Evolutionary conservation across 2,888 invertebrate genomes (phyloP), one percentile per base, ranked within the genome.

Genomic region (Morinoia aosen): DNA sequence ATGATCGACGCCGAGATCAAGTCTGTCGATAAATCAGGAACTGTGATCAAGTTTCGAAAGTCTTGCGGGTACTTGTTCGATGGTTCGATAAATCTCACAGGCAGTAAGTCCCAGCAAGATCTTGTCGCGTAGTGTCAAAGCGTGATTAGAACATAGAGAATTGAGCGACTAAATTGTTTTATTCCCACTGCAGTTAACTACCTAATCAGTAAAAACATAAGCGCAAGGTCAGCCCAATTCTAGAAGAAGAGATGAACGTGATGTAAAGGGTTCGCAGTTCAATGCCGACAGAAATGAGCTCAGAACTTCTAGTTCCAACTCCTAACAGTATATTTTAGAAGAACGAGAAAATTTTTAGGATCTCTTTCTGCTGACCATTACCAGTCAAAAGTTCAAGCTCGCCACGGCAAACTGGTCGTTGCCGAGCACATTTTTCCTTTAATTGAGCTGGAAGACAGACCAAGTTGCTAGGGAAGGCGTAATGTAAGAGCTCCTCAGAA

Each of bases 1-100:
- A 48, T 90, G 90, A 90, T 90, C 90, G 90, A 90, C 90, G 90
- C 90, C 40, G 40, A 90, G 90, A 90, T 40, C 90, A 90, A 90
- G 90, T 90, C 40, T 48, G 40, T 90, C 90, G 90, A 90, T 90
- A 90, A 90, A 90, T 90, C 90, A 90, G 39, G 90, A 90, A 90
- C 90, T 90, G 40, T 48, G 90, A 40, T 90, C 90, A 90, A 90
- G 25, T 90, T 90, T 90, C 90, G 90, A 90, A 90, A 90, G 90
- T 48, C 48, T 48, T 40, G 90, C 90, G 4, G 90, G 48, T 90
- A 90, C 90, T 90, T 40, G 90, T 48, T 48, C 90, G 90, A 90
- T 90, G 25, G 90, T 90, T 90, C 90, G 40, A 90, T 90, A 90
- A 90, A 90, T 90, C 90, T 90, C 90, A 16, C 12, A 90, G 40